phyloP scores from a whole-genome alignment of 1,140 invertebrate genomes.

The Ylistrum balloti region DNA sequence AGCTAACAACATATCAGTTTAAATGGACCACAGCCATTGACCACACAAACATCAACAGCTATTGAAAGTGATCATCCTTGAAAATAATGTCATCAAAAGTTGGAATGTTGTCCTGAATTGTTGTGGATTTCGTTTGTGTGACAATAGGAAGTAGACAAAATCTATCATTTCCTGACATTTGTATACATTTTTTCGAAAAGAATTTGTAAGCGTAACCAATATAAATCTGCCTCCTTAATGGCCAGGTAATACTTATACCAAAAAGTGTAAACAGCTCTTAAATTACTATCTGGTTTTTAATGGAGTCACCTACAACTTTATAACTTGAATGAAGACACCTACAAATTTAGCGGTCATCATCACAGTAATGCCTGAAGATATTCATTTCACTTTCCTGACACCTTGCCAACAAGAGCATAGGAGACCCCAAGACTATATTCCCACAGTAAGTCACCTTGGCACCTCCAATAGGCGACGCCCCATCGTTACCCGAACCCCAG shows the following conservation, averaged over 20 bases:
- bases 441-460: constrained; percentile 25
- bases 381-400: constrained; percentile 38
- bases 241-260: not conserved
- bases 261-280: not conserved
- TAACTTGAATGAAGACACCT: constrained; percentile 14
- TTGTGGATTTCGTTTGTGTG: not conserved
- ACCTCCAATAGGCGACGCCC: not conserved
- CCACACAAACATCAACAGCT: not conserved
- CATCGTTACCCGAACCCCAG: not conserved
- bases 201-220: not conserved
- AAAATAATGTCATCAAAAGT: not conserved
- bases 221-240: constrained; percentile 11
- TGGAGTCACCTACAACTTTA: constrained; percentile 3
- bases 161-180: constrained; percentile 35
- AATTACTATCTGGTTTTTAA: not conserved
- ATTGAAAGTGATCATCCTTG: not conserved
- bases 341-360: constrained; percentile 14
- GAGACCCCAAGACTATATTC: constrained; percentile 9
- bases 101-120: not conserved
- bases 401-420: not conserved
- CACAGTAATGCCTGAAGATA: constrained; percentile 4
- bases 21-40: no score
- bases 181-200: not conserved
- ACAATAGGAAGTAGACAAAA: not conserved
- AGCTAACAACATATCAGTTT: no score